Evolutionary conservation across 2,797 vertebrate genomes (phyloP).

Genomic region (Rhinichthys osculus): DNA sequence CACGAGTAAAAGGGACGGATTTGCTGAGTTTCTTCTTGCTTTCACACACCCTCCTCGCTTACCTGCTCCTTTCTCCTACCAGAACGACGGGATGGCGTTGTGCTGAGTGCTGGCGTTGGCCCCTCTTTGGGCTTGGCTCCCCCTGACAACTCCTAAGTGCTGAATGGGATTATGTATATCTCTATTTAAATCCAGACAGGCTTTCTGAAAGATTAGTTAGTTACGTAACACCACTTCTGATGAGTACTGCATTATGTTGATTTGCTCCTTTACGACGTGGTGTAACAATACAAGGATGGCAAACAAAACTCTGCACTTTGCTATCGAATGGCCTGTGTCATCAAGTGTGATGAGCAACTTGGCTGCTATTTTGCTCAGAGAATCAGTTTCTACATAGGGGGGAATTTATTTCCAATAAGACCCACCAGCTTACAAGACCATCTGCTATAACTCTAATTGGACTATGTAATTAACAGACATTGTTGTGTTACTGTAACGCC

Average conservation of each 20-base stretch:
- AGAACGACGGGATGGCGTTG: conserved; percentile 23
- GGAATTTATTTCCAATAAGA: conserved; percentile 23
- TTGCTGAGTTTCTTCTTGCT: conserved; percentile 16
- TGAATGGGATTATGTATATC: conserved; percentile 75
- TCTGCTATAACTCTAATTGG: conserved; percentile 62
- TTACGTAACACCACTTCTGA: conserved; percentile 66
- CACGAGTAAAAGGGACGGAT: neutral
- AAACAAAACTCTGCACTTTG: conserved; percentile 12
- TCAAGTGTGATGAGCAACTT: neutral
- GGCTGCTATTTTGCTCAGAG: neutral
- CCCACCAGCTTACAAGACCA: conserved; percentile 65
- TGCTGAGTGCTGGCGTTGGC: neutral
- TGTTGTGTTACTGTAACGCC: neutral
- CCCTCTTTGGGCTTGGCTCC: conserved; percentile 45
- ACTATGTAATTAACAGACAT: conserved; percentile 59
- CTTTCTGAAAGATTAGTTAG: conserved; percentile 78
- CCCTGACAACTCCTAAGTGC: conserved; percentile 62
- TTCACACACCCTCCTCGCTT: neutral
- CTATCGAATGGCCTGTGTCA: neutral
- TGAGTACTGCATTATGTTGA: conserved; percentile 28
- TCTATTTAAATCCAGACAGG: conserved; percentile 76
- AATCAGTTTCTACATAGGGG: neutral
- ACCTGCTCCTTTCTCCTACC: conserved; percentile 15
- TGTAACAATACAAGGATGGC: neutral
- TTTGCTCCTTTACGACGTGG: conserved; percentile 7